Conservation (phyloP, 2,113 vertebrate species). For the Tor tambroides region DNA sequence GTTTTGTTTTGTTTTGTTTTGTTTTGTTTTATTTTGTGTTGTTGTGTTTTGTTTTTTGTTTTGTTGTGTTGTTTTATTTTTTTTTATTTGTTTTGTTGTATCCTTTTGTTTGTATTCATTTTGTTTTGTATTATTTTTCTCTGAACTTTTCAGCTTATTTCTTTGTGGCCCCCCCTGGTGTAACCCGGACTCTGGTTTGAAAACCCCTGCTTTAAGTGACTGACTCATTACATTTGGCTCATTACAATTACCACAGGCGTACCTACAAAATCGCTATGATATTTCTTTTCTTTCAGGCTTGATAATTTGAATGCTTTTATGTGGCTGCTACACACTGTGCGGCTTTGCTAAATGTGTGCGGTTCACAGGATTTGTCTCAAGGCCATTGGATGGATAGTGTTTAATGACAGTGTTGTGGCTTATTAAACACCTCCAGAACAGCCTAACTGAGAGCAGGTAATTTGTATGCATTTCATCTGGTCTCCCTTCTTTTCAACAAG, state of each 20-base stretch:
- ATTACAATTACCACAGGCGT: neutral
- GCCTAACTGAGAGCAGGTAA: neutral
- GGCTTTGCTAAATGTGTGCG: neutral
- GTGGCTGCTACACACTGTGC: neutral
- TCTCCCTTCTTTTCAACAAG: conserved; percentile 8
- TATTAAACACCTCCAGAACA: conserved; percentile 21
- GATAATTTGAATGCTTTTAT: conserved; percentile 23
- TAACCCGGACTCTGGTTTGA: neutral
- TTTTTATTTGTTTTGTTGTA: too few species aligned
- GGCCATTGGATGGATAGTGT: conserved; percentile 17
- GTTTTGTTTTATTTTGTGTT: too few species aligned
- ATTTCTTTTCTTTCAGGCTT: neutral
- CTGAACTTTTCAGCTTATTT: neutral
- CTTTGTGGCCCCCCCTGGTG: neutral
- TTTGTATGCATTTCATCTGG: conserved; percentile 12
- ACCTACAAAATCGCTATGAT: neutral
- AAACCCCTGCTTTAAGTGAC: neutral
- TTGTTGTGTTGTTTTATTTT: too few species aligned
- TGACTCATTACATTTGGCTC: neutral
- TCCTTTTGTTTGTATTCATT: neutral
- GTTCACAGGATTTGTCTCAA: conserved; percentile 27
- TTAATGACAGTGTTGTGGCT: conserved; percentile 21
- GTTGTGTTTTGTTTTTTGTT: too few species aligned
- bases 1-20: too few species aligned
- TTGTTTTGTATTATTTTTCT: neutral